phyloP scores from a whole-genome alignment of 2,888 invertebrate species.

The Holacanthella duospinosa region DNA sequence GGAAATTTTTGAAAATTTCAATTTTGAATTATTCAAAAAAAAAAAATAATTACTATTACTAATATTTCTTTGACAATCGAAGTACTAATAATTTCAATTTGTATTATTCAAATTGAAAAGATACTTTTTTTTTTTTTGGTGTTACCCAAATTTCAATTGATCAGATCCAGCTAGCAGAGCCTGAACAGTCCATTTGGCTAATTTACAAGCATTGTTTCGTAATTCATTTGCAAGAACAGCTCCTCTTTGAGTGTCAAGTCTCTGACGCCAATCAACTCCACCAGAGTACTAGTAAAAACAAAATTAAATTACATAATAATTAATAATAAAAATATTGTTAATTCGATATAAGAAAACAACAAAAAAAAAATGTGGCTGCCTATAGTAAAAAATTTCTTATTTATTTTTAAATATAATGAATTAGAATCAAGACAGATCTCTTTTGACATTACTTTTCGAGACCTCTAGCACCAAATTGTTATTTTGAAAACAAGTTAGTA shows the following conservation, averaged over 20 bases:
- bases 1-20: not conserved
- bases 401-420: not conserved
- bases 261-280: conserved; percentile 97
- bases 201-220: conserved; percentile 97
- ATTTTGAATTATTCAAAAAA: too few relatives aligned
- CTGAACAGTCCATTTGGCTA: conserved; percentile 98
- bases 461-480: conserved; percentile 4
- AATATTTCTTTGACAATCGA: conserved; percentile 4
- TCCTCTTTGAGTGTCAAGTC: conserved; percentile 92
- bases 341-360: not conserved
- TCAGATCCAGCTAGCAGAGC: conserved; percentile 90
- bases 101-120: too few relatives aligned
- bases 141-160: conserved; percentile 85
- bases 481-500: not conserved
- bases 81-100: not conserved
- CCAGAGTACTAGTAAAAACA: conserved; percentile 55
- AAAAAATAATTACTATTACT: not conserved
- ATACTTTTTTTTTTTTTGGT: not conserved
- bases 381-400: not conserved
- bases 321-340: not conserved
- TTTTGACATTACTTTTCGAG: conserved; percentile 4
- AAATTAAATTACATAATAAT: conserved; percentile 3
- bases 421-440: conserved; percentile 1
- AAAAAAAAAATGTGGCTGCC: not conserved
- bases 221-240: conserved; percentile 97